These are phyloP conservation scores for Drosophila barbarae DNA, from an alignment of 2,888 invertebrate genomes.

Conservation along the genomic window DNA sequence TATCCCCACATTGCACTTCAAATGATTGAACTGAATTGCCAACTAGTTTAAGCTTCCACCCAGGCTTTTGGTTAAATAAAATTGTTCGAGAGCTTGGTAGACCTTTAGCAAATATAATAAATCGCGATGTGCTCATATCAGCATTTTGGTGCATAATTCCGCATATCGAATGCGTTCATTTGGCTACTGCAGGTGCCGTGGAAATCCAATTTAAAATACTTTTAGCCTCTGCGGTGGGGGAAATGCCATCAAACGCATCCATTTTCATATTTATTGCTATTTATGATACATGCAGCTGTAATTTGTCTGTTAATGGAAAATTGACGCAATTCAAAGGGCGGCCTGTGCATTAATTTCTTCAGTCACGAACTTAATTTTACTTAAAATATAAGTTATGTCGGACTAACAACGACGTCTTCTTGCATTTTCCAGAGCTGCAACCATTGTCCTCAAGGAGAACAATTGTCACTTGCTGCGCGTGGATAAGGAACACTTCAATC, in stretches of 20 bases:
- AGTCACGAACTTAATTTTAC: neutral
- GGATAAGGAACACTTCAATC: conserved; percentile 91
- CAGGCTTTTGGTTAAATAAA: conserved; percentile 27
- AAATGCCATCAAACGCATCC: neutral
- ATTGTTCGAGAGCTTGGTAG: conserved; percentile 8
- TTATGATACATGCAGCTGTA: conserved; percentile 11
- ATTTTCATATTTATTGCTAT: conserved; percentile 20
- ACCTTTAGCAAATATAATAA: conserved; percentile 28
- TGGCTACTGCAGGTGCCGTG: conserved; percentile 19
- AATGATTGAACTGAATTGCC: neutral
- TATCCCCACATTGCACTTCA: neutral
- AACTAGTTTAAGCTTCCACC: conserved; percentile 7
- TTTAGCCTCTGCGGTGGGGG: conserved; percentile 4
- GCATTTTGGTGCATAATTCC: conserved; percentile 14
- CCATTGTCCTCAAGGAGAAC: conserved; percentile 89
- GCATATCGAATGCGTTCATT: conserved; percentile 22
- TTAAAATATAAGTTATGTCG: neutral
- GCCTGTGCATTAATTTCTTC: neutral
- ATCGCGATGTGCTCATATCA: conserved; percentile 8
- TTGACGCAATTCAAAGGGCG: neutral
- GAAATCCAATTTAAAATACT: conserved; percentile 40
- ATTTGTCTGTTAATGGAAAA: conserved; percentile 9
- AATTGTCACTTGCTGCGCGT: conserved; percentile 91
- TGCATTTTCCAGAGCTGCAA: conserved; percentile 84
- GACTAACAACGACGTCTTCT: neutral